Evolutionary conservation across 2,113 vertebrate species (phyloP).

Genomic region (Lepisosteus osseus): DNA sequence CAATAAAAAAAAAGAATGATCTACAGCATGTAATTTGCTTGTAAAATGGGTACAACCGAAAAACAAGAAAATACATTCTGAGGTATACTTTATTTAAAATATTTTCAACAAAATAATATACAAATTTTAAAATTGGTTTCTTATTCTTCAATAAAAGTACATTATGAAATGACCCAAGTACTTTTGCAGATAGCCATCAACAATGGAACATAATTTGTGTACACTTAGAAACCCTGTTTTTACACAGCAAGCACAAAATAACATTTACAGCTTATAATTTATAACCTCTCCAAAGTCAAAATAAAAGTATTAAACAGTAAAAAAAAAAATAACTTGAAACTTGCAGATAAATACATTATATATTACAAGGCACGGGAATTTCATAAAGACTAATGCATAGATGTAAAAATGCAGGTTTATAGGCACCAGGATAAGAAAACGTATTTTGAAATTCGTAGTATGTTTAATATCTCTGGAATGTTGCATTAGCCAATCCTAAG

Average conservation of each 20-base stretch:
- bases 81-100: neutral
- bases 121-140: slow-evolving; percentile 1
- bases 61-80: no score
- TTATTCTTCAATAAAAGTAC: slow-evolving; percentile 12
- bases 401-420: slow-evolving; percentile 15
- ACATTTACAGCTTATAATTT: slow-evolving; percentile 73
- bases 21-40: no score
- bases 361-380: slow-evolving; percentile 24
- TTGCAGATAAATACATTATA: slow-evolving; percentile 36
- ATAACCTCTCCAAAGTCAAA: slow-evolving; percentile 35
- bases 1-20: no score
- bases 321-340: slow-evolving; percentile 9
- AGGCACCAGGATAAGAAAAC: slow-evolving; percentile 34
- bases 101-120: neutral
- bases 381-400: slow-evolving; percentile 16
- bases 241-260: slow-evolving; percentile 78
- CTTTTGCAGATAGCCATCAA: slow-evolving; percentile 7
- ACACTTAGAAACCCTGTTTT: slow-evolving; percentile 49
- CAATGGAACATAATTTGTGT: neutral
- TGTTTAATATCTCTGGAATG: slow-evolving; percentile 63
- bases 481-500: slow-evolving; percentile 50
- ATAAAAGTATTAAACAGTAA: slow-evolving; percentile 29
- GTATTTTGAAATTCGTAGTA: slow-evolving; percentile 20
- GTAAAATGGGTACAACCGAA: no score
- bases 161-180: neutral